These are phyloP conservation scores for Entelurus aequoreus DNA, from an alignment of 2,113 vertebrate species.

Conservation along the genomic window DNA sequence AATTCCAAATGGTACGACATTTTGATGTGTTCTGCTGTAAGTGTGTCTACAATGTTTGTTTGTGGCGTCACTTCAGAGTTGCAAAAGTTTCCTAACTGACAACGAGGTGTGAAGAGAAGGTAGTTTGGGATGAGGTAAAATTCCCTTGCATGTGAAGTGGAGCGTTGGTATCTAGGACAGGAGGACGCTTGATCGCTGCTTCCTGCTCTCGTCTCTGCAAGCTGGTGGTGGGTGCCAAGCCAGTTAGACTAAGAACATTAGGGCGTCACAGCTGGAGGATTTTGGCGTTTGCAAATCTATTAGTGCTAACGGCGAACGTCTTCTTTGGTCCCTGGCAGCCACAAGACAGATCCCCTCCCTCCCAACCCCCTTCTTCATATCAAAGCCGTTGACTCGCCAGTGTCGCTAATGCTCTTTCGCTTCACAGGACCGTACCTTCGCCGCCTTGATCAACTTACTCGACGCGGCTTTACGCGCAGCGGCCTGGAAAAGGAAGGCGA, in stretches of 20 bases:
- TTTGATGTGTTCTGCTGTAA: background rate
- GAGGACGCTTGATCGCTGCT: conserved; percentile 28
- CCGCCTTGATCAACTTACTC: conserved; percentile 69
- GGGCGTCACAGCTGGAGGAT: conserved; percentile 64
- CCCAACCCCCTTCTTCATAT: conserved; percentile 41
- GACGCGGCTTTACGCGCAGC: conserved; percentile 65
- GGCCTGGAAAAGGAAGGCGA: conserved; percentile 58
- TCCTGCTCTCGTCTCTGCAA: conserved; percentile 33
- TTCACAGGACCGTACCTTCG: conserved; percentile 64
- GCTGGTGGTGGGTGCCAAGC: conserved; percentile 51
- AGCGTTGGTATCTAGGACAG: conserved; percentile 51
- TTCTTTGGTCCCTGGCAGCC: conserved; percentile 45
- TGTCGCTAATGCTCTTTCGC: conserved; percentile 69
- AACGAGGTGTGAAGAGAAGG: conserved; percentile 39
- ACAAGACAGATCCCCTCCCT: conserved; percentile 54
- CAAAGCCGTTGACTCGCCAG: conserved; percentile 68
- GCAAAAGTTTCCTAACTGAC: background rate
- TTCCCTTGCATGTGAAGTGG: conserved; percentile 36
- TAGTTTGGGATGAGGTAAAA: conserved; percentile 37
- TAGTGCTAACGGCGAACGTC: conserved; percentile 54
- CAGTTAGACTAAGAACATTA: conserved; percentile 68
- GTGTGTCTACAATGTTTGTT: background rate
- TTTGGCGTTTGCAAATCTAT: conserved; percentile 67
- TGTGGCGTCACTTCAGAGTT: background rate
- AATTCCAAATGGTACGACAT: too few relatives aligned